Conservation (phyloP, 2,113 vertebrate species). For the Emydura subglobosa region DNA sequence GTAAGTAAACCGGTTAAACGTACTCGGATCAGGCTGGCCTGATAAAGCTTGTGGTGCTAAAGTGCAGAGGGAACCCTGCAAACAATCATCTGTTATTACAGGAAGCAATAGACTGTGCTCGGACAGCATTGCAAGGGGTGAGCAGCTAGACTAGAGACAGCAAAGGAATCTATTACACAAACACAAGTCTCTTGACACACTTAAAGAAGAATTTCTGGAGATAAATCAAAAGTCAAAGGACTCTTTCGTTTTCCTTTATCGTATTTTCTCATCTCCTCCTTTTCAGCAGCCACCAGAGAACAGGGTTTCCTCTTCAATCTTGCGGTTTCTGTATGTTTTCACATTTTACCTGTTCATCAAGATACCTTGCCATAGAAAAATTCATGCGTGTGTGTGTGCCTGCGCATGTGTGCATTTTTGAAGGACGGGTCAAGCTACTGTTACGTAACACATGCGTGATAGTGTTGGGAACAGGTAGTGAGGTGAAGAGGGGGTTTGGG, state of each 20-base stretch:
- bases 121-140: not conserved
- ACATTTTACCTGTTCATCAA: not conserved
- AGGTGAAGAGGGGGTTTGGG: not conserved
- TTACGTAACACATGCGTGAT: not conserved
- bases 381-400: too few relatives aligned
- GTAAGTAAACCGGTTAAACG: constrained; percentile 81
- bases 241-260: not conserved
- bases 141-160: not conserved
- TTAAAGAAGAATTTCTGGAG: not conserved
- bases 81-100: not conserved
- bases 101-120: not conserved
- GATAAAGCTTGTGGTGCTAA: not conserved
- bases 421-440: not conserved
- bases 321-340: not conserved
- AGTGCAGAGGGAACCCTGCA: not conserved
- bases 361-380: not conserved
- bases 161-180: not conserved
- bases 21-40: not conserved
- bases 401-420: not conserved
- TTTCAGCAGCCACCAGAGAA: not conserved
- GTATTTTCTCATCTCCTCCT: not conserved
- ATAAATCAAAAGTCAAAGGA: not conserved
- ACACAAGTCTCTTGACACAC: not conserved
- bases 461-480: not conserved
- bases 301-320: too few relatives aligned